Conservation (phyloP, 2,888 invertebrate genomes). For the Pediacus dermestoides region DNA sequence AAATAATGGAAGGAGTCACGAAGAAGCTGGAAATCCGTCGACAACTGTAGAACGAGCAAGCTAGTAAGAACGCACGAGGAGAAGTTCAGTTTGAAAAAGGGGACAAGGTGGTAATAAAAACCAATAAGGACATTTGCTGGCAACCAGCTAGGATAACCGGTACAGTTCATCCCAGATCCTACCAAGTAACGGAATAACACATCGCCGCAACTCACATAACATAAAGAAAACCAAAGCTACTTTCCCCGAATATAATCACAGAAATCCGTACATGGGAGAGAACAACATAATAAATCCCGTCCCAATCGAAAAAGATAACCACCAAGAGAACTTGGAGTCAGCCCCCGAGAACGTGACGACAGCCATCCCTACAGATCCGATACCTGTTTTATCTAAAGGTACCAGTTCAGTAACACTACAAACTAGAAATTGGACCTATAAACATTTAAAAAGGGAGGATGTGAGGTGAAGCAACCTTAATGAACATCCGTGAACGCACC, state of each 20-base stretch:
- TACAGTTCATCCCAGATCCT: background rate
- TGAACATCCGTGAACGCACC: too few relatives aligned
- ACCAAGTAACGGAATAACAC: background rate
- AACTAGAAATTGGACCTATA: too few relatives aligned
- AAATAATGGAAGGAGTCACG: background rate
- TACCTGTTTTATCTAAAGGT: too few relatives aligned
- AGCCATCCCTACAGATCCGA: too few relatives aligned
- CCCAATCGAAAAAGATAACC: too few relatives aligned
- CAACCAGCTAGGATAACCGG: background rate
- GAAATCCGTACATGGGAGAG: too few relatives aligned
- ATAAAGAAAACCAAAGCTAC: slow-evolving; percentile 2
- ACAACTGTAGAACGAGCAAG: background rate
- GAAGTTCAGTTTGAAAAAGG: background rate
- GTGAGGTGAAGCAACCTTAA: too few relatives aligned
- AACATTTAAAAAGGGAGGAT: too few relatives aligned
- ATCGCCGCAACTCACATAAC: slow-evolving; percentile 1
- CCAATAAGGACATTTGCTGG: background rate
- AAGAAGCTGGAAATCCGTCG: background rate
- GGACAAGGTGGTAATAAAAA: slow-evolving; percentile 1
- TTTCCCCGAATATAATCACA: background rate
- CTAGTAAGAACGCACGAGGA: background rate
- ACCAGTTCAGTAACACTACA: too few relatives aligned
- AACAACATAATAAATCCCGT: too few relatives aligned
- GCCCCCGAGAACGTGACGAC: too few relatives aligned
- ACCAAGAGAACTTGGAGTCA: too few relatives aligned